phyloP scores from a whole-genome alignment of 2,888 invertebrate species.

The Aphrophora alni region DNA sequence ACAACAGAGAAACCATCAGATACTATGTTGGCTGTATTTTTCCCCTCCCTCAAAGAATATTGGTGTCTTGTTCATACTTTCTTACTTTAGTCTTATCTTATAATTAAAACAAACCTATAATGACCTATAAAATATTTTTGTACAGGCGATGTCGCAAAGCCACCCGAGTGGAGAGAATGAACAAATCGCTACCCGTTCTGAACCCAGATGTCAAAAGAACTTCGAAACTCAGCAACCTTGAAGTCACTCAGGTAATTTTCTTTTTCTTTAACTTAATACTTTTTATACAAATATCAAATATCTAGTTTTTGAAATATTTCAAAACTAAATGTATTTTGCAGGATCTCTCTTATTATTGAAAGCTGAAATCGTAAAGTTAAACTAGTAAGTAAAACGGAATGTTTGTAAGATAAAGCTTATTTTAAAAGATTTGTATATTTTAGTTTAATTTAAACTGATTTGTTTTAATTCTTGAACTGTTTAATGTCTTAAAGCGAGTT shows the following conservation, averaged over 20 bases:
- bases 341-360: not conserved
- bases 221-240: conserved; percentile 84
- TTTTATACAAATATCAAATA: not conserved
- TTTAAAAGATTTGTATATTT: too few relatives aligned
- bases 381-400: not conserved
- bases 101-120: too few relatives aligned
- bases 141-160: conserved; percentile 57
- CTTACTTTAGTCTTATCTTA: too few relatives aligned
- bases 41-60: too few relatives aligned
- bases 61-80: too few relatives aligned
- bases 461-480: too few relatives aligned
- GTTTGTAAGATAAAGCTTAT: too few relatives aligned
- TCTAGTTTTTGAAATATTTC: not conserved
- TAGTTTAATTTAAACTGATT: too few relatives aligned
- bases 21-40: too few relatives aligned
- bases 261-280: not conserved
- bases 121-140: too few relatives aligned
- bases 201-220: conserved; percentile 59
- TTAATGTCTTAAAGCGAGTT: too few relatives aligned
- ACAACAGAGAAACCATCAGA: too few relatives aligned
- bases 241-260: conserved; percentile 65
- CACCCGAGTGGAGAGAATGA: conserved; percentile 53
- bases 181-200: conserved; percentile 54
- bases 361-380: not conserved
- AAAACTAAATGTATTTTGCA: not conserved